Base-by-base conservation (phyloP, 2,113 vertebrate species). In the Catharus minimus region DNA sequence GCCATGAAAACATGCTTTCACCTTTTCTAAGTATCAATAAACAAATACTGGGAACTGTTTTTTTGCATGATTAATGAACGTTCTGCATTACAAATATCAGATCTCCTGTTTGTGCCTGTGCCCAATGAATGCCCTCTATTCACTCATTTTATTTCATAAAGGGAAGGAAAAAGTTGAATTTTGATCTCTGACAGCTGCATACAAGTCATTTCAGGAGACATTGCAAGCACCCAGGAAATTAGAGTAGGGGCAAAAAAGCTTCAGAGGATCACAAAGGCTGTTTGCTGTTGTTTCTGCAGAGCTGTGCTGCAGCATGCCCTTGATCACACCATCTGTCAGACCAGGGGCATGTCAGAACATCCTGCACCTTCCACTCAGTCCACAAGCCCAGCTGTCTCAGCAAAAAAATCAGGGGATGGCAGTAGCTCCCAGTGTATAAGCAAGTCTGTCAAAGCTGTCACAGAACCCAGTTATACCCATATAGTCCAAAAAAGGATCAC, bases 331-430 rank as follows among this genome's bases (percentile, higher is more conserved):
- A 56, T 14, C 49, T 47, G 18, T 17, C 36, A 44, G 32, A 36
- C 13, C 8, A 60, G 38, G 11, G 47, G 5, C 46, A 44, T 6
- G 2, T 32, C 2, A 2, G 12, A 10, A 4, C 32, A 12, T 47
- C 44, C 19, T n/a, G 39, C 9, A 33, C 7, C 38, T 58, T 50
- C 20, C 15, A 15, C 33, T 21, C 21, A 33, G 28, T 18, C 23
- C 46, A 12, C 3, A 18, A 36, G 11, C 24, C 58, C 38, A 20
- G 27, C 3, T 11, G 0, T 44, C 19, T 21, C 0, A 2, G 17
- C 0, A 2, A 22, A 73, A 28, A 28, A 76, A 76, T 47, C 13
- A 3, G 11, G 20, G 18, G 4, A 57, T 68, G 11, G 36, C 21
- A 39, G 39, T 18, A 50, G 39, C 27, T 39, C 14, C n/a, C 30